These are phyloP conservation scores for Nomada fucata DNA, from an alignment of 2,888 invertebrate genomes.

Conservation along the genomic window DNA sequence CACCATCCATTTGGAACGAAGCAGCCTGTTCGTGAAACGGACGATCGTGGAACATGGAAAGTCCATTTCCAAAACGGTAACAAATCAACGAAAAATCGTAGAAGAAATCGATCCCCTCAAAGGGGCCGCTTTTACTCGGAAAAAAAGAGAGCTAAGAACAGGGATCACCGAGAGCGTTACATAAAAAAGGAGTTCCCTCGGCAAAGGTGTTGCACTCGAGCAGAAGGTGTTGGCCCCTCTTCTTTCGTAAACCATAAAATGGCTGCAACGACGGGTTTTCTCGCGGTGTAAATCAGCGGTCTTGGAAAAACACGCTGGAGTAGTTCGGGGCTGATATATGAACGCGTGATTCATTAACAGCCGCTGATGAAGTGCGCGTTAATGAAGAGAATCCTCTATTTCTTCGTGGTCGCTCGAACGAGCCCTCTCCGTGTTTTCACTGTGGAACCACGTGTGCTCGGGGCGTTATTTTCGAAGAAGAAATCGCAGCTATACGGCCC, in stretches of 20 bases:
- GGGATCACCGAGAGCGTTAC: conserved; percentile 17
- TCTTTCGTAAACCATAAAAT: conserved; percentile 54
- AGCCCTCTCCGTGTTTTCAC: conserved; percentile 11
- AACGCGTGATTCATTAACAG: conserved; percentile 71
- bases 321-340: conserved; percentile 63
- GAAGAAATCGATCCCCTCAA: conserved; percentile 17
- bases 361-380: conserved; percentile 69
- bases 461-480: conserved; percentile 46
- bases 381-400: conserved; percentile 63
- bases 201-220: conserved; percentile 5
- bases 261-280: conserved; percentile 41
- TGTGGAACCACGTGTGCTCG: conserved; percentile 40
- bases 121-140: conserved; percentile 4
- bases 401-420: neutral
- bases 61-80: neutral
- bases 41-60: neutral
- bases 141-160: conserved; percentile 2
- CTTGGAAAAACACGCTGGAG: conserved; percentile 66
- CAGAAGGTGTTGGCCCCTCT: conserved; percentile 45
- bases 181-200: neutral
- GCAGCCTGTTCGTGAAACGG: too few species aligned
- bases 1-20: too few species aligned
- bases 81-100: neutral
- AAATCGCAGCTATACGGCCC: neutral
- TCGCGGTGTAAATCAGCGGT: conserved; percentile 64